phyloP scores from a whole-genome alignment of 2,113 vertebrate species.

The Neogale vison region DNA sequence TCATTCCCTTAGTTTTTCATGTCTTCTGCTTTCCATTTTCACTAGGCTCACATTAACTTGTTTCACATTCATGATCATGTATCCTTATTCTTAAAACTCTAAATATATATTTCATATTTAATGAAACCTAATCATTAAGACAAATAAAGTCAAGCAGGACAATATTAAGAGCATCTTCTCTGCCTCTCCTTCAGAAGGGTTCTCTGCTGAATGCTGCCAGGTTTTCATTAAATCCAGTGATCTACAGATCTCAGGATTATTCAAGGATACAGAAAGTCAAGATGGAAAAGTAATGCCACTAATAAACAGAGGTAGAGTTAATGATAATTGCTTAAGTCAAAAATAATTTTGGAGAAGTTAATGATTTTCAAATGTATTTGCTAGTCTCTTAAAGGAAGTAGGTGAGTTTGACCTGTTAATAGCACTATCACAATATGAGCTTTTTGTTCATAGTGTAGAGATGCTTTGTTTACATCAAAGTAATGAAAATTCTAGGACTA shows the following conservation, averaged over 20 bases:
- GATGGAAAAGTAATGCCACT: background rate
- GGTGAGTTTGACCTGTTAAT: background rate
- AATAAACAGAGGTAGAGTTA: background rate
- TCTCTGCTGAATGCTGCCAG: background rate
- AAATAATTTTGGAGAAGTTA: background rate
- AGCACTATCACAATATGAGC: background rate
- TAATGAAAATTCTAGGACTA: slow-evolving; percentile 5
- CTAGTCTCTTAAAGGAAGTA: background rate
- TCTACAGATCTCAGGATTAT: background rate
- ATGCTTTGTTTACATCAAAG: background rate
- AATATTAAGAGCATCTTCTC: background rate
- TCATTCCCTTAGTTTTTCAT: background rate
- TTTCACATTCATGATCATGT: background rate
- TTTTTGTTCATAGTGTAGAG: background rate
- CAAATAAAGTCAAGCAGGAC: background rate
- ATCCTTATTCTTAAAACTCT: background rate
- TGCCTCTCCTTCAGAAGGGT: background rate
- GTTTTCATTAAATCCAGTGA: background rate
- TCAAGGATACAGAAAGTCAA: background rate
- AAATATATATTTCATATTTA: background rate
- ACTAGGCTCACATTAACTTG: background rate
- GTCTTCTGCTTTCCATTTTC: background rate
- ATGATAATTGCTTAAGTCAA: background rate
- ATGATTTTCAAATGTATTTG: slow-evolving; percentile 24
- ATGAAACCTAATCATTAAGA: background rate